phyloP scores from a whole-genome alignment of 2,888 invertebrate genomes.

The Lagria hirta region DNA sequence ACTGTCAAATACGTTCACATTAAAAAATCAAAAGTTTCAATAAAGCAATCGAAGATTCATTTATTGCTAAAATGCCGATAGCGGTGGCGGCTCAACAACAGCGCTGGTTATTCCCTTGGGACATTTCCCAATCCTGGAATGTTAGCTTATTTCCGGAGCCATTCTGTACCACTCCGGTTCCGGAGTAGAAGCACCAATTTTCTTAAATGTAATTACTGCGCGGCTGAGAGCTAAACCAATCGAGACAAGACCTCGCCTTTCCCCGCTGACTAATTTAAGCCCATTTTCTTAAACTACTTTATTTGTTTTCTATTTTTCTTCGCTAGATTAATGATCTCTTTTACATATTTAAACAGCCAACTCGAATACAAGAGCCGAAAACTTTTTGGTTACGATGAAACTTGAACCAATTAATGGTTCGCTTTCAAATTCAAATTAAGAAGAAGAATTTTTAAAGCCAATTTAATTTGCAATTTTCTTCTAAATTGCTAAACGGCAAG shows the following conservation, averaged over 20 bases:
- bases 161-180: constrained; percentile 41
- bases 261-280: constrained; percentile 31
- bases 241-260: constrained; percentile 27
- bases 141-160: constrained; percentile 45
- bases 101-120: constrained; percentile 38
- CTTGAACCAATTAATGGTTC: constrained; percentile 3
- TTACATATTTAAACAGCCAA: constrained; percentile 21
- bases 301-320: constrained; percentile 35
- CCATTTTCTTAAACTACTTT: constrained; percentile 29
- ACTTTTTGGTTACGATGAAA: too few species aligned
- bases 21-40: constrained; percentile 38
- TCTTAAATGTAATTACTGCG: constrained; percentile 48
- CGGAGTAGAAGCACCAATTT: constrained; percentile 45
- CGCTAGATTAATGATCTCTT: constrained; percentile 22
- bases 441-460: too few species aligned
- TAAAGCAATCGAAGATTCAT: constrained; percentile 43
- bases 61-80: constrained; percentile 44
- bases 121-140: constrained; percentile 41
- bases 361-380: too few species aligned
- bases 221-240: constrained; percentile 37
- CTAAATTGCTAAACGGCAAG: too few species aligned
- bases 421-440: too few species aligned
- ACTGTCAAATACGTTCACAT: constrained; percentile 35
- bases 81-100: constrained; percentile 34
- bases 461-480: too few species aligned